phyloP scores from a whole-genome alignment of 2,113 vertebrate species.

The Ptilorrhoa leucosticta region DNA sequence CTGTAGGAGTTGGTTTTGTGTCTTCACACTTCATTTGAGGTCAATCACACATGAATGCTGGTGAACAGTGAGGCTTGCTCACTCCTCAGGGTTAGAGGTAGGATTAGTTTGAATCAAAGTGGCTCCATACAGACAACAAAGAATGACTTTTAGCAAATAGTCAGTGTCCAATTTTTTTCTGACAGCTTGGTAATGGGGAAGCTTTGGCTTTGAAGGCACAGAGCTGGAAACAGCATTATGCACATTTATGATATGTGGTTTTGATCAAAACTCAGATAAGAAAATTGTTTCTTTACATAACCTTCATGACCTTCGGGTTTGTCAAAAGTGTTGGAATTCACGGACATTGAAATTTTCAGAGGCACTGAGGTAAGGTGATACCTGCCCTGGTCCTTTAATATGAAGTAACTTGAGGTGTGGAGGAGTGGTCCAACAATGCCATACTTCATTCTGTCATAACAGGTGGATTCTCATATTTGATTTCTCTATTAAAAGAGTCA shows the following conservation, averaged over 20 bases:
- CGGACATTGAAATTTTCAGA: not conserved
- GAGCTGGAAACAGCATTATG: not conserved
- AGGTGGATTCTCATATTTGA: not conserved
- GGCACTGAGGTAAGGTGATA: not conserved
- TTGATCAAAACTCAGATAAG: not conserved
- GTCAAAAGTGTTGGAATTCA: not conserved
- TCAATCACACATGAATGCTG: not conserved
- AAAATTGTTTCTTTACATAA: not conserved
- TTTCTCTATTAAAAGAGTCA: not conserved
- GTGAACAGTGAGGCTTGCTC: not conserved
- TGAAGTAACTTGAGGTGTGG: not conserved
- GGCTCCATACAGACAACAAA: too few species aligned
- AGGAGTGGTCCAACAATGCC: not conserved
- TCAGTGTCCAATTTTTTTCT: not conserved
- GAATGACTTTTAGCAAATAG: not conserved
- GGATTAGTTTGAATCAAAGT: not conserved
- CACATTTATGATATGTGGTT: not conserved
- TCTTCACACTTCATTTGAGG: not conserved
- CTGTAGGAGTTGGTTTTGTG: not conserved
- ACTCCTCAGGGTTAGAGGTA: not conserved
- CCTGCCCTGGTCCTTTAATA: not conserved
- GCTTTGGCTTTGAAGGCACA: not conserved
- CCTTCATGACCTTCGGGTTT: not conserved
- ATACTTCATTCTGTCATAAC: not conserved
- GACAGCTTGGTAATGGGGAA: not conserved